These are phyloP conservation scores for Mercenaria mercenaria DNA, from an alignment of 1,140 invertebrate genomes.

Conservation along the genomic window DNA sequence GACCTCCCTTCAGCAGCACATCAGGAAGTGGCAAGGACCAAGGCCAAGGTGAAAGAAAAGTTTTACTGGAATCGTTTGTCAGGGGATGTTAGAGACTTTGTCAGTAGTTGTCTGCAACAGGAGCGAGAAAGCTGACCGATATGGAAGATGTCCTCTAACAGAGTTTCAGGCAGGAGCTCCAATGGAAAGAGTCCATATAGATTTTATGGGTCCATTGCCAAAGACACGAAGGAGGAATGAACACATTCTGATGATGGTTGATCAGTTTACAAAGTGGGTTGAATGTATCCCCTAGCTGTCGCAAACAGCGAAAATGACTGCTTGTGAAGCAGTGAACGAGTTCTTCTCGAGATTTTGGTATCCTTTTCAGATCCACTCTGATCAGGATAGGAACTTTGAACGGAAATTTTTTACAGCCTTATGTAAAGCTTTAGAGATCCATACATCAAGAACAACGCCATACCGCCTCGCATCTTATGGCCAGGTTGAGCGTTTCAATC, in stretches of 20 bases:
- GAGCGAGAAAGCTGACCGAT: background rate
- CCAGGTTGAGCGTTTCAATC: constrained; percentile 46
- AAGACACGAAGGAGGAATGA: constrained; percentile 57
- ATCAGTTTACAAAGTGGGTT: constrained; percentile 53
- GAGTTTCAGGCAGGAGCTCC: constrained; percentile 15
- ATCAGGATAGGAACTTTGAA: constrained; percentile 45
- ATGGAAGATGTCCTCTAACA: constrained; percentile 13
- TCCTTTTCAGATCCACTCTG: constrained; percentile 4
- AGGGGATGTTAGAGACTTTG: background rate
- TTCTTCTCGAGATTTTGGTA: constrained; percentile 28
- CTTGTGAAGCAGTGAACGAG: constrained; percentile 34
- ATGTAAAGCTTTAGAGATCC: constrained; percentile 1
- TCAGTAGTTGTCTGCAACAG: background rate
- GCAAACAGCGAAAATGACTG: constrained; percentile 36
- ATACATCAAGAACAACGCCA: constrained; percentile 23
- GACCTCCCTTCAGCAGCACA: background rate
- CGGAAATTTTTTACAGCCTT: constrained; percentile 18
- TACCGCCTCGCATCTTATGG: background rate
- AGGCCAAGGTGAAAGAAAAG: background rate
- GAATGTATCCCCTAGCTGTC: constrained; percentile 5
- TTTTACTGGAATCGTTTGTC: background rate
- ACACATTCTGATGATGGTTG: constrained; percentile 11
- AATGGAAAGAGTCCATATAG: constrained; percentile 42
- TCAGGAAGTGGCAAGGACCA: background rate
- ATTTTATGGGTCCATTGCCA: constrained; percentile 56